Percentiles rank a stretch among this genome's conserved stretches.
phyloP scores from a whole-genome alignment of 1,140 invertebrate species.

The Choristoneura fumiferana region DNA sequence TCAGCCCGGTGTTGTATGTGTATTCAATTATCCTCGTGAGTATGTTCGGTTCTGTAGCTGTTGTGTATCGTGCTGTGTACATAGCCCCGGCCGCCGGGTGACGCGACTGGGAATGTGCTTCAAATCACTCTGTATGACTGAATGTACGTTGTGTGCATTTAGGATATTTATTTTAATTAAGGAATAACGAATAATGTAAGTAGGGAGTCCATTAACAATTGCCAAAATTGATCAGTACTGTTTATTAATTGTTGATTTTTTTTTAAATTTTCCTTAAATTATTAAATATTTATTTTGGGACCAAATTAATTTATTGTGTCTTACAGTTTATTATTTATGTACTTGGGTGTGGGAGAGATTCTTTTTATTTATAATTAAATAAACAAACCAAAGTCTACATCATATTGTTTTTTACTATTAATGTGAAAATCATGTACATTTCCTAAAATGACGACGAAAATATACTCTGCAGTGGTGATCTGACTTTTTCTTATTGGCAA shows the following conservation, averaged over 20 bases:
- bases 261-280: conserved; percentile 68
- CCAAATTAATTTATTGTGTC: conserved; percentile 77
- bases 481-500: conserved; percentile 33
- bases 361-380: conserved; percentile 74
- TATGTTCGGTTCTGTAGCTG: conserved; percentile 54
- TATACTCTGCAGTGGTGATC: conserved; percentile 48
- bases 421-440: conserved; percentile 49
- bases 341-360: conserved; percentile 69
- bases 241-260: conserved; percentile 64
- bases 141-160: conserved; percentile 57
- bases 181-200: conserved; percentile 63
- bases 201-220: conserved; percentile 69
- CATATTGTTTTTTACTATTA: conserved; percentile 60
- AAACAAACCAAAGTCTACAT: conserved; percentile 76
- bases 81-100: too few species aligned
- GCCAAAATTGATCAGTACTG: conserved; percentile 74
- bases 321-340: conserved; percentile 63
- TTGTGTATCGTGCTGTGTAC: conserved; percentile 54
- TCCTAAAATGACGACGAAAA: conserved; percentile 46
- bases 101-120: conserved; percentile 43
- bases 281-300: conserved; percentile 76
- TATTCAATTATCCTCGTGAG: conserved; percentile 47
- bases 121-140: conserved; percentile 53
- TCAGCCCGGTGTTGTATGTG: conserved; percentile 45
- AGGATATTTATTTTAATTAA: conserved; percentile 71